These are phyloP conservation scores for Pampusana beccarii DNA, from an alignment of 2,113 vertebrate genomes.

Conservation along the genomic window DNA sequence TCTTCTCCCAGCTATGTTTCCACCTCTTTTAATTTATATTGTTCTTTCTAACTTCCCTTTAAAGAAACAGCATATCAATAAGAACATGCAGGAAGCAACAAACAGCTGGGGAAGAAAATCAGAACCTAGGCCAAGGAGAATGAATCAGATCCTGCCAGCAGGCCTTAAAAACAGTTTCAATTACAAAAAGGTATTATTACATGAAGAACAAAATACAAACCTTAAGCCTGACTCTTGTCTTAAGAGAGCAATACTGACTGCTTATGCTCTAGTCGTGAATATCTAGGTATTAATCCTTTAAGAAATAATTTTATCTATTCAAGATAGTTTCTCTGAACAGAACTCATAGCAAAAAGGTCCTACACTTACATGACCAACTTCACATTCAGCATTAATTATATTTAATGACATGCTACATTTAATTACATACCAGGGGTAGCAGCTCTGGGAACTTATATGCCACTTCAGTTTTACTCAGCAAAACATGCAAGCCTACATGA, in stretches of 20 bases:
- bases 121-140: neutral
- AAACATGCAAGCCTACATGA: constrained; percentile 88
- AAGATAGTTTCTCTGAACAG: neutral
- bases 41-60: neutral
- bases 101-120: neutral
- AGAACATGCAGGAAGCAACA: neutral
- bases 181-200: neutral
- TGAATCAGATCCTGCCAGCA: neutral
- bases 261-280: neutral
- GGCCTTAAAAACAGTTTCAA: neutral
- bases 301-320: neutral
- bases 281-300: neutral
- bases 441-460: constrained; percentile 92
- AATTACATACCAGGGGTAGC: constrained; percentile 89
- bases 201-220: neutral
- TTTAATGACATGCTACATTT: neutral
- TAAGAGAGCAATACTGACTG: neutral
- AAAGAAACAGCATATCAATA: neutral
- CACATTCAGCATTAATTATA: neutral
- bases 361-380: neutral
- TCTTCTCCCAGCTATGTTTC: neutral
- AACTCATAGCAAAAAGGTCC: neutral
- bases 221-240: neutral
- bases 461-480: constrained; percentile 93
- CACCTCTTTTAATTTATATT: neutral